Evolutionary conservation across 2,888 invertebrate species (phyloP).

Genomic region (Lasius fuliginosus): DNA sequence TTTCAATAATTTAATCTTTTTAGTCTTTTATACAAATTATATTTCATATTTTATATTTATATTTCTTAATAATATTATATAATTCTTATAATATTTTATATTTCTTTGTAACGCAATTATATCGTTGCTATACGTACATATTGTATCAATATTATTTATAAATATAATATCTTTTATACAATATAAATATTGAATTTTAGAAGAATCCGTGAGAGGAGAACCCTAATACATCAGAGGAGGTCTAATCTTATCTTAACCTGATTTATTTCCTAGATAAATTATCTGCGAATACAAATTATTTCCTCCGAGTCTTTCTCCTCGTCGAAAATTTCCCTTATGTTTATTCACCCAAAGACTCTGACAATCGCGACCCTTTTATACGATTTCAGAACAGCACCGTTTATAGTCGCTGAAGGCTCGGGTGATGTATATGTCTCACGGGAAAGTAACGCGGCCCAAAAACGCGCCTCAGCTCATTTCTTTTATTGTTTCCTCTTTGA

Average conservation of each 20-base stretch:
- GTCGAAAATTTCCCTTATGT: background rate
- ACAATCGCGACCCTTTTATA: constrained; percentile 11
- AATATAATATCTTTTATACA: background rate
- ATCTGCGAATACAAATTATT: constrained; percentile 20
- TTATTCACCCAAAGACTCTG: background rate
- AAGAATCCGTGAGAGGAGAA: background rate
- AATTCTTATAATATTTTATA: too few species aligned
- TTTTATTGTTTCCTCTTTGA: constrained; percentile 23
- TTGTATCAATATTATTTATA: background rate
- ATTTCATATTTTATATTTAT: too few species aligned
- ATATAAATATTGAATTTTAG: background rate
- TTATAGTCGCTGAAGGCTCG: background rate
- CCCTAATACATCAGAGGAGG: background rate
- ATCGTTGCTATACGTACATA: background rate
- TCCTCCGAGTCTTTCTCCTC: background rate
- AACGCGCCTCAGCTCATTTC: constrained; percentile 1
- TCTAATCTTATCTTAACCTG: background rate
- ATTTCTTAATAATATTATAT: too few species aligned
- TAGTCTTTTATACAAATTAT: too few species aligned
- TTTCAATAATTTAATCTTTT: too few species aligned
- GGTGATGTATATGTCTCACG: background rate
- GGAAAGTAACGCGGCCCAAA: background rate
- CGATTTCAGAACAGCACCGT: constrained; percentile 13
- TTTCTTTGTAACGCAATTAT: too few species aligned
- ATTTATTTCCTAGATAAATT: background rate